Percentiles rank a stretch among this genome's conserved stretches.
phyloP scores from a whole-genome alignment of 2,797 vertebrate species.

The Poecilia gillii region DNA sequence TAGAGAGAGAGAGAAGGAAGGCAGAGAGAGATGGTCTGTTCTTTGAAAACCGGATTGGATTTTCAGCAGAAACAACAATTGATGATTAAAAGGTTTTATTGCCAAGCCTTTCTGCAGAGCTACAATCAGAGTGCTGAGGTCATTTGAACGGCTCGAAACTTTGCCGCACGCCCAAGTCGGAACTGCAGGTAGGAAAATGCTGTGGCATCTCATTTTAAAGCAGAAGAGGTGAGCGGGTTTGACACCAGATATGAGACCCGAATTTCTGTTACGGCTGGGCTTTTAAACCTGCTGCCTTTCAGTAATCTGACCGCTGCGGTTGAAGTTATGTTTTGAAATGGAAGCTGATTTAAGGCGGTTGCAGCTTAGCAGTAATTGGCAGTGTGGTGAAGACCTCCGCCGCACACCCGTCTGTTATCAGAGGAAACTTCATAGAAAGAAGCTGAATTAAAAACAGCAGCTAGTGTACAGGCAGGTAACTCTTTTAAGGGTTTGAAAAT shows the following conservation, averaged over 20 bases:
- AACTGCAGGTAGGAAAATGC: slow-evolving; percentile 66
- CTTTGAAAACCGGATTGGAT: slow-evolving; percentile 68
- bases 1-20: neutral
- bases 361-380: slow-evolving; percentile 79
- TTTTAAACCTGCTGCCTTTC: slow-evolving; percentile 69
- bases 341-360: slow-evolving; percentile 78
- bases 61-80: slow-evolving; percentile 75
- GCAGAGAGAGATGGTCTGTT: slow-evolving; percentile 37
- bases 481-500: slow-evolving; percentile 42
- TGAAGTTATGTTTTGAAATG: slow-evolving; percentile 74
- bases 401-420: slow-evolving; percentile 66
- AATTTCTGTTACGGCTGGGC: slow-evolving; percentile 61
- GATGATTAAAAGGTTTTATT: slow-evolving; percentile 79
- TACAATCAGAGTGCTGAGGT: slow-evolving; percentile 73
- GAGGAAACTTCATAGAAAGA: slow-evolving; percentile 78
- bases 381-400: slow-evolving; percentile 68
- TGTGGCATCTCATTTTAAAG: slow-evolving; percentile 67
- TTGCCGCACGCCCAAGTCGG: slow-evolving; percentile 53
- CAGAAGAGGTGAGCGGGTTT: slow-evolving; percentile 47
- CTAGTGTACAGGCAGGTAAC: slow-evolving; percentile 82
- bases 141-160: slow-evolving; percentile 68
- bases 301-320: slow-evolving; percentile 68
- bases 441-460: slow-evolving; percentile 85
- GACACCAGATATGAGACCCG: slow-evolving; percentile 62
- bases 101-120: slow-evolving; percentile 62